A percentile compares a stretch with the other conserved stretches of the same genome.
Conservation (phyloP, 2,888 invertebrate species). For the Drosophila birchii region DNA sequence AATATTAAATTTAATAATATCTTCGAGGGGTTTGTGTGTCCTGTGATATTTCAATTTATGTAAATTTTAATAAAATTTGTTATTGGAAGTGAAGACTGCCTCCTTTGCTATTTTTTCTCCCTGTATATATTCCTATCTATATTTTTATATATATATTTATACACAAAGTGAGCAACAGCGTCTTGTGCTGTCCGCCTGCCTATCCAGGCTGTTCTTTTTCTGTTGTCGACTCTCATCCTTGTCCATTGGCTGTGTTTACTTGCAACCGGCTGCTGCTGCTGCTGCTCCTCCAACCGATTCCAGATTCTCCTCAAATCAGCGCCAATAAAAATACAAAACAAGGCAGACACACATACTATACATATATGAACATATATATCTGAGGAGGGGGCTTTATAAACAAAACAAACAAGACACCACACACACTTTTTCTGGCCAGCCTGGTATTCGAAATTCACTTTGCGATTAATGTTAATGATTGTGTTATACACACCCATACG, state of each 20-base stretch:
- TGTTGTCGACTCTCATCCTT: slow-evolving; percentile 50
- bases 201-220: slow-evolving; percentile 53
- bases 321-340: slow-evolving; percentile 72
- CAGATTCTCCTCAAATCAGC: slow-evolving; percentile 46
- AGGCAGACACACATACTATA: slow-evolving; percentile 35
- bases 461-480: slow-evolving; percentile 36
- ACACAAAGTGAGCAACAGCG: slow-evolving; percentile 61
- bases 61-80: background rate
- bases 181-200: slow-evolving; percentile 30
- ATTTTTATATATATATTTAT: background rate
- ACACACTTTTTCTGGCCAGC: slow-evolving; percentile 24
- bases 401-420: slow-evolving; percentile 73
- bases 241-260: slow-evolving; percentile 67
- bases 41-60: background rate
- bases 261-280: slow-evolving; percentile 51
- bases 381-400: slow-evolving; percentile 72
- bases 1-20: too few relatives aligned
- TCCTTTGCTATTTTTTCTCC: background rate
- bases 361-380: slow-evolving; percentile 5
- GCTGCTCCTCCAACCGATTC: slow-evolving; percentile 21
- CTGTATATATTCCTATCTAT: slow-evolving; percentile 1
- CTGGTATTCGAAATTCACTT: slow-evolving; percentile 12
- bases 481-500: slow-evolving; percentile 28
- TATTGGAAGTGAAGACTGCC: background rate
- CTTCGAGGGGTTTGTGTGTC: background rate